Conservation (phyloP, 2,888 invertebrate species). For the Drosophila merina region DNA sequence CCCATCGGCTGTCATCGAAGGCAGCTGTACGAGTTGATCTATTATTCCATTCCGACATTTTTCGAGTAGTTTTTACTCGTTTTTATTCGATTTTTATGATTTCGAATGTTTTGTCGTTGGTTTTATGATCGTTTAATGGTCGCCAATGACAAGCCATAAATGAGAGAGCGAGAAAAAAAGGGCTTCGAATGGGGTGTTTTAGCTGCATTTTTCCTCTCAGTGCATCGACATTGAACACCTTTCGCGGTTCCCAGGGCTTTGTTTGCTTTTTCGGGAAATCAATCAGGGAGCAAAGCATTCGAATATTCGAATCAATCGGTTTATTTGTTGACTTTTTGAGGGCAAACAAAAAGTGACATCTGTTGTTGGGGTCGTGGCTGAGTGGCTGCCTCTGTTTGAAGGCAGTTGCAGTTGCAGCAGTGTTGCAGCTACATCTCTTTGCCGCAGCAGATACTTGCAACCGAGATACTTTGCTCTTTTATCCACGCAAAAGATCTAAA, state of each 20-base stretch:
- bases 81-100: conserved; percentile 37
- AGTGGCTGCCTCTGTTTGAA: conserved; percentile 33
- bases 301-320: conserved; percentile 31
- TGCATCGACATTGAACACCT: conserved; percentile 40
- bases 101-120: conserved; percentile 39
- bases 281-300: background rate
- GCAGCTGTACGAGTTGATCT: conserved; percentile 11
- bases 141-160: conserved; percentile 23
- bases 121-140: conserved; percentile 67
- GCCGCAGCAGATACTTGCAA: too few relatives aligned
- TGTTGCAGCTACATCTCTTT: too few relatives aligned
- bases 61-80: conserved; percentile 24
- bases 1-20: conserved; percentile 26
- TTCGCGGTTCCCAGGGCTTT: conserved; percentile 54
- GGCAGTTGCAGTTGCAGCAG: too few relatives aligned
- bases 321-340: conserved; percentile 34
- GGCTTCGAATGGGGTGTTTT: background rate
- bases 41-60: conserved; percentile 10
- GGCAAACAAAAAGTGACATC: conserved; percentile 74
- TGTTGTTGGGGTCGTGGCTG: conserved; percentile 32
- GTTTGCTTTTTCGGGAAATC: conserved; percentile 45
- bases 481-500: background rate
- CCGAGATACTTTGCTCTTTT: background rate
- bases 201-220: background rate
- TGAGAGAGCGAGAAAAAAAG: background rate